phyloP scores from a whole-genome alignment of 2,888 invertebrate species.

The Eumacrocentrus americanus region DNA sequence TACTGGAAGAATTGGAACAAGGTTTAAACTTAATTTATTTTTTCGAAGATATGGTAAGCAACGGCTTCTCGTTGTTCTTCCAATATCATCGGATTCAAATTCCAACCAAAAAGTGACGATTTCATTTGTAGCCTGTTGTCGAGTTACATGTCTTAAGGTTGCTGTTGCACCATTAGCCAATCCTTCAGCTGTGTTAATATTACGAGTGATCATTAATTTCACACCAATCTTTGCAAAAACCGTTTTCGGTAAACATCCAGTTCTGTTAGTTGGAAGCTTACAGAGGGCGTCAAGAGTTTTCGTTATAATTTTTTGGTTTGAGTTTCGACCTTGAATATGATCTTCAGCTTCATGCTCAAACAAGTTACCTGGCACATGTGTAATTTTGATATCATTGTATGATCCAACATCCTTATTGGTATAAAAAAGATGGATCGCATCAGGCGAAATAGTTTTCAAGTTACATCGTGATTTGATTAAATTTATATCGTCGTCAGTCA shows the following conservation, averaged over 20 bases:
- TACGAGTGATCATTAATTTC: slow-evolving; percentile 13
- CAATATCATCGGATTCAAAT: background rate
- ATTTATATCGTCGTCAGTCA: slow-evolving; percentile 35
- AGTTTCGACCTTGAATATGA: background rate
- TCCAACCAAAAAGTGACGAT: slow-evolving; percentile 5
- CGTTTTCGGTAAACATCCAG: background rate
- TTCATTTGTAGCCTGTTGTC: background rate
- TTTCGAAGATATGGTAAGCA: background rate
- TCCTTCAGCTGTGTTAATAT: slow-evolving; percentile 3
- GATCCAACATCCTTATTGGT: background rate
- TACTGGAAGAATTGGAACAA: slow-evolving; percentile 11
- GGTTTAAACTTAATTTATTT: background rate
- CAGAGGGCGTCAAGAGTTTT: background rate
- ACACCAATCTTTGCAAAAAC: slow-evolving; percentile 5
- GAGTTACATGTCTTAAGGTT: slow-evolving; percentile 3
- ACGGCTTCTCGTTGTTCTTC: background rate
- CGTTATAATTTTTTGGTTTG: background rate
- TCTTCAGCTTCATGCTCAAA: background rate
- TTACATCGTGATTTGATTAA: slow-evolving; percentile 34
- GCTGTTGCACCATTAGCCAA: slow-evolving; percentile 17
- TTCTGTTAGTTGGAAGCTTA: background rate
- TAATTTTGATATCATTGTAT: background rate
- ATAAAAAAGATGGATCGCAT: slow-evolving; percentile 18
- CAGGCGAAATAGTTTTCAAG: slow-evolving; percentile 19
- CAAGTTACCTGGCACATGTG: background rate